Evolutionary conservation across 2,797 vertebrate species (phyloP).

Genomic region (Vireo griseus): DNA sequence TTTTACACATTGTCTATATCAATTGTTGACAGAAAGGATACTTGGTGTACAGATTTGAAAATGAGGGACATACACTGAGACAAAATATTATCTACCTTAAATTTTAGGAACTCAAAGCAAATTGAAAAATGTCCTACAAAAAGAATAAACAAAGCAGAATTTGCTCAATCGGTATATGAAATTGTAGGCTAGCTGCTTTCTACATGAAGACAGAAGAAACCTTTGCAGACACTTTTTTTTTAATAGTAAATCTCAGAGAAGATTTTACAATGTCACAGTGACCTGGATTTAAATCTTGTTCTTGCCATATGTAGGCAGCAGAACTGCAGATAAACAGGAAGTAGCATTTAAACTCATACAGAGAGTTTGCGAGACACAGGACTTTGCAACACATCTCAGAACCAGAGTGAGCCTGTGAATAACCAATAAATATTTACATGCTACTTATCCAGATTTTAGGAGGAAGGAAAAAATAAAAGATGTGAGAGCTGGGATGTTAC

Average conservation of each 20-base stretch:
- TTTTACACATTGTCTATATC: neutral
- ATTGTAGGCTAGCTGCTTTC: neutral
- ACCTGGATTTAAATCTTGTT: neutral
- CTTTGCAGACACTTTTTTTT: neutral
- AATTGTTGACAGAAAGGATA: neutral
- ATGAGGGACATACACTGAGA: neutral
- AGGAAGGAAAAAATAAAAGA: neutral
- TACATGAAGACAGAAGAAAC: neutral
- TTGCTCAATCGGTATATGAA: neutral
- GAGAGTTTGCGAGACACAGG: neutral
- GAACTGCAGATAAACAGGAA: neutral
- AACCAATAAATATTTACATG: neutral
- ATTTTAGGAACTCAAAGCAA: neutral
- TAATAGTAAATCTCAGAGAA: neutral
- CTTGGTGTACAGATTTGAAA: neutral
- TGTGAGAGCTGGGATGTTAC: neutral
- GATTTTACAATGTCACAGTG: neutral
- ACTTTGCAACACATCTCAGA: neutral
- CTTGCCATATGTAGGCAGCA: neutral
- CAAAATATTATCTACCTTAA: neutral
- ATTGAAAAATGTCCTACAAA: neutral
- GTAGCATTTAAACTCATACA: neutral
- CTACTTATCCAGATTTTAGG: neutral
- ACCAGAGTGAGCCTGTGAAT: neutral
- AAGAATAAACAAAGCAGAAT: neutral